These are phyloP conservation scores for Neostethus bicornis DNA, from an alignment of 2,797 vertebrate genomes.

Conservation along the genomic window DNA sequence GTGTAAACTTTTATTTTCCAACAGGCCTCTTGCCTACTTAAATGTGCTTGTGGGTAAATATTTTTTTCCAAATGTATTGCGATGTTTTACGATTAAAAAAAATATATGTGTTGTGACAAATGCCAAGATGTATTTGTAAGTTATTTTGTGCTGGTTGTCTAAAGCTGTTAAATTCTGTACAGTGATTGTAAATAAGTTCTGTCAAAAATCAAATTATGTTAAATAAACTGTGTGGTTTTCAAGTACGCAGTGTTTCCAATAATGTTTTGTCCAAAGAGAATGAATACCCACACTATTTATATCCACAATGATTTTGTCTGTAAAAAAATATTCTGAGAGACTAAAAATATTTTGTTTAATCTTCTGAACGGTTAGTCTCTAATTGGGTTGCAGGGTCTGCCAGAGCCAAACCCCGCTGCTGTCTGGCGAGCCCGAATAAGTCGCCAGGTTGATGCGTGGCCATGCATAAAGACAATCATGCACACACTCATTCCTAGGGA, in stretches of 20 bases:
- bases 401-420: too few relatives aligned
- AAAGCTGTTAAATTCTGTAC: conserved; percentile 17
- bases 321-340: too few relatives aligned
- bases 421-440: too few relatives aligned
- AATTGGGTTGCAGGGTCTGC: too few relatives aligned
- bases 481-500: too few relatives aligned
- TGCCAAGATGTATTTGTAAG: conserved; percentile 13
- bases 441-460: too few relatives aligned
- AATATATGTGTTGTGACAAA: conserved; percentile 1
- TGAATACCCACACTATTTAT: too few relatives aligned
- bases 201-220: conserved; percentile 9
- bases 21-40: neutral
- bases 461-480: too few relatives aligned
- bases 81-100: neutral
- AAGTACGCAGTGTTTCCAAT: neutral
- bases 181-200: conserved; percentile 26
- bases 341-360: too few relatives aligned
- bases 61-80: conserved; percentile 9
- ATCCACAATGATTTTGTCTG: too few relatives aligned
- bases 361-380: too few relatives aligned
- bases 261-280: conserved; percentile 1
- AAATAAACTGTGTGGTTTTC: conserved; percentile 9
- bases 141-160: conserved; percentile 22
- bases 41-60: conserved; percentile 18
- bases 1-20: neutral